These are phyloP conservation scores for Stomorhina lunata DNA, from an alignment of 2,888 invertebrate species.

Conservation along the genomic window DNA sequence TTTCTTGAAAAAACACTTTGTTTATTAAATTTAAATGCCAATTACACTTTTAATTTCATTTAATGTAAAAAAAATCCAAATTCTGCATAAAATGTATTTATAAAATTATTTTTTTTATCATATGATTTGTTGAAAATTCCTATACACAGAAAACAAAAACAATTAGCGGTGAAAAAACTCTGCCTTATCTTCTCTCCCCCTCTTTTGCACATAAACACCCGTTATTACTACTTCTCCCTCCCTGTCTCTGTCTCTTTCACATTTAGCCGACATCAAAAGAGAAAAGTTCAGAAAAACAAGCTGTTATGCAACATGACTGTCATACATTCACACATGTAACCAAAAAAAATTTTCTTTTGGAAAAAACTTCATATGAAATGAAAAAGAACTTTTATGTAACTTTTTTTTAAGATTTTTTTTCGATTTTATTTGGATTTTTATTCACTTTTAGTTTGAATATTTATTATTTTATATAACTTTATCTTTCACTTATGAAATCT, in stretches of 20 bases:
- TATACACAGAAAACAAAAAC: background rate
- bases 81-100: too few species aligned
- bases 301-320: slow-evolving; percentile 51
- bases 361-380: slow-evolving; percentile 10
- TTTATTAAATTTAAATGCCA: too few species aligned
- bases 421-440: slow-evolving; percentile 48
- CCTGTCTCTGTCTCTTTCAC: slow-evolving; percentile 3
- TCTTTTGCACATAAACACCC: background rate
- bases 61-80: too few species aligned
- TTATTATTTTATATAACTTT: slow-evolving; percentile 31
- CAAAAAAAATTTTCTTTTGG: slow-evolving; percentile 8
- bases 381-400: slow-evolving; percentile 13
- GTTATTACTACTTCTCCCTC: background rate
- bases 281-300: slow-evolving; percentile 28
- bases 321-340: slow-evolving; percentile 19
- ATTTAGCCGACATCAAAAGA: background rate
- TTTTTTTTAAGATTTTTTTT: slow-evolving; percentile 36
- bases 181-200: background rate
- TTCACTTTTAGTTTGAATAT: slow-evolving; percentile 37
- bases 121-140: background rate
- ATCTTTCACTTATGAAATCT: slow-evolving; percentile 51
- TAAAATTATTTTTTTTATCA: background rate
- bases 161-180: background rate
- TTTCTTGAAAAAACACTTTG: background rate
- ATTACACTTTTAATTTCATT: too few species aligned